Evolutionary conservation across 2,888 invertebrate genomes (phyloP), one percentile per base, ranked within the genome.

Genomic region (Cephus nigrinus): DNA sequence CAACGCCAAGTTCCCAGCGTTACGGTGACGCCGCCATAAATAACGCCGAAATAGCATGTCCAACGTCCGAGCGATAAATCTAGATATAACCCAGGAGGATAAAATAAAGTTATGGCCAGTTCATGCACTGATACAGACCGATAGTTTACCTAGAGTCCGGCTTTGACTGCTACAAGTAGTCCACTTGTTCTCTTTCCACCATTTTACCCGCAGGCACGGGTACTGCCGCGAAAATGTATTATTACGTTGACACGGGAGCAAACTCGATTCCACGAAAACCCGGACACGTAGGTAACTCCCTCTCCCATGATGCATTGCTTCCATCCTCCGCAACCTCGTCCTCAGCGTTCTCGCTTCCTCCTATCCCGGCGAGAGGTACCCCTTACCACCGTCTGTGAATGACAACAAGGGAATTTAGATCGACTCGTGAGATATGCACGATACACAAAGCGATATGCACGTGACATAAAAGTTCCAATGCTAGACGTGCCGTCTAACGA

Each of bases 31-130:
- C 74, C 75, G 74, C 69, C 82, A 85, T 86, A 86, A 87, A 87
- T 87, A 87, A 87, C 81, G 81, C 79, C 81, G 85, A 85, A 87
- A 87, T 87, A 85, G 84, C 87, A 82, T 87, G 87, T 86, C 84
- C 86, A 84, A 84, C 83, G 86, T 83, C 82, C 83, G 84, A 79
- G 84, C 88, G 83, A 88, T 88, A 88, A 88, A 88, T 88, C 85
- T 82, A 82, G 85, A 86, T 85, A 84, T 83, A 85, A 84, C 83
- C 84, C 84, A 77, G 82, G 82, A 82, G 87, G 86, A 86, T 88
- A 86, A 88, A 88, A 87, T 85, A 87, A 88, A 88, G 86, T 88
- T 88, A 86, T 87, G 84, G 81, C 82, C 83, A 84, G 84, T 87
- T 87, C 87, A 85, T 86, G 84, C 83, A 85, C 84, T 82, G 86